phyloP scores from a whole-genome alignment of 2,888 invertebrate genomes.

The Cataglyphis cursor region DNA sequence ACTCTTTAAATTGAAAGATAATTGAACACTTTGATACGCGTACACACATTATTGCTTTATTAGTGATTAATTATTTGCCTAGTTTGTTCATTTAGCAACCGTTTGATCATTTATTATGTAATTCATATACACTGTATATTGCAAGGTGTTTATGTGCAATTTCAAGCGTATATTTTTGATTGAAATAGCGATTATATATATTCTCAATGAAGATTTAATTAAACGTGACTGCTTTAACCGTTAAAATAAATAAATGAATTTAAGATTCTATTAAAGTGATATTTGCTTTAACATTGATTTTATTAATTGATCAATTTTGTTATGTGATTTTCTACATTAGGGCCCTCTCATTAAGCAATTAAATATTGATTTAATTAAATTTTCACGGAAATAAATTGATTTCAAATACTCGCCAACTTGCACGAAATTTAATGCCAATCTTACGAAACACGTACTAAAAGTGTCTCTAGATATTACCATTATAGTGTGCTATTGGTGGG shows the following conservation, averaged over 20 bases:
- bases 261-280: not conserved
- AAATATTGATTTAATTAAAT: not conserved
- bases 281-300: not conserved
- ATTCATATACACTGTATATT: not conserved
- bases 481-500: not conserved
- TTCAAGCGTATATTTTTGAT: constrained; percentile 25
- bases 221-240: not conserved
- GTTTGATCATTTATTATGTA: constrained; percentile 19
- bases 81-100: constrained; percentile 11
- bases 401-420: constrained; percentile 4
- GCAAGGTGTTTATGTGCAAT: constrained; percentile 4
- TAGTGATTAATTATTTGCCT: constrained; percentile 9
- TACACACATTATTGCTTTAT: not conserved
- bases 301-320: not conserved
- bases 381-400: not conserved
- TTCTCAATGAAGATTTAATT: constrained; percentile 9
- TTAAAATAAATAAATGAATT: constrained; percentile 1
- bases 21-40: not conserved
- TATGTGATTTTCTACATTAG: constrained; percentile 1
- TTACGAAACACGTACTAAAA: not conserved
- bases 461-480: constrained; percentile 11
- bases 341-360: not conserved
- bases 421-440: constrained; percentile 15
- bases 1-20: not conserved
- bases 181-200: not conserved